Conservation (phyloP, 2,888 invertebrate genomes). For the Camptogramma bilineatum region DNA sequence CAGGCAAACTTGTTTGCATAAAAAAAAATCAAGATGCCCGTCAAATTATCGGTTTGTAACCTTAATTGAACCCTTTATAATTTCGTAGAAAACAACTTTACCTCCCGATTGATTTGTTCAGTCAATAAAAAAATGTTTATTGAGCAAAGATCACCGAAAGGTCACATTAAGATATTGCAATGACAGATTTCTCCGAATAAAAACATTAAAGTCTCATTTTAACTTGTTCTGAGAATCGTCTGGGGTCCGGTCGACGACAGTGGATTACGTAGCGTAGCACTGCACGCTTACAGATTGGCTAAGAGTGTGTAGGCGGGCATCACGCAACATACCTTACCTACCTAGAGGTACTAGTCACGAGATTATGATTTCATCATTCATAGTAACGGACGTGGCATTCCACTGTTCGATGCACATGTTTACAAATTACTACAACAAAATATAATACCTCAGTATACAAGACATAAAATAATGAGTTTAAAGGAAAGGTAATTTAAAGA, state of each 20-base stretch:
- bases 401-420: neutral
- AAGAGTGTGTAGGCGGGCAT: constrained; percentile 33
- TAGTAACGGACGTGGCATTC: constrained; percentile 21
- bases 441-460: neutral
- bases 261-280: constrained; percentile 28
- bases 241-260: constrained; percentile 33
- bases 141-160: constrained; percentile 32
- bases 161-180: constrained; percentile 34
- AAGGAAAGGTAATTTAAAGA: too few species aligned
- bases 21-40: neutral
- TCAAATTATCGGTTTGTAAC: neutral
- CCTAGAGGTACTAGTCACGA: constrained; percentile 23
- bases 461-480: too few species aligned
- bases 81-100: neutral
- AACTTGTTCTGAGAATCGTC: constrained; percentile 29
- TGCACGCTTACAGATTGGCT: constrained; percentile 17
- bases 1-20: neutral
- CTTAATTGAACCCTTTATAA: neutral
- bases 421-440: constrained; percentile 6
- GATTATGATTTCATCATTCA: constrained; percentile 33
- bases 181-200: constrained; percentile 38
- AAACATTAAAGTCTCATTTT: constrained; percentile 28
- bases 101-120: constrained; percentile 7
- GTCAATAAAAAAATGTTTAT: constrained; percentile 14
- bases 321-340: constrained; percentile 18